Percentiles rank a stretch among this genome's conserved stretches.
Conservation (phyloP, 2,113 vertebrate genomes). For the Corvus cornix region DNA sequence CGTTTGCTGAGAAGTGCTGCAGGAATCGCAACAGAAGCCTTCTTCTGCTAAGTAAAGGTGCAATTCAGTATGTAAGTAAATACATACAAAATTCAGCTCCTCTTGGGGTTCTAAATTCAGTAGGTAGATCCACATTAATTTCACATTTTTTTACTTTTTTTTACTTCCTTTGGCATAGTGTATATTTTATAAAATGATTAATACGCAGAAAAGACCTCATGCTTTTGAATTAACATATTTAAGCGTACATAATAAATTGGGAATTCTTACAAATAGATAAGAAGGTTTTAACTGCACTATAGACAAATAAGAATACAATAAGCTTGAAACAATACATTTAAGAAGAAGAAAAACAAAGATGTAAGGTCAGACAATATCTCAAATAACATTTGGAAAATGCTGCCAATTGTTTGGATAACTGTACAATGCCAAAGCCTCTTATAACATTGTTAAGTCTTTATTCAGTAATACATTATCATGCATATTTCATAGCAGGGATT, state of each 20-base stretch:
- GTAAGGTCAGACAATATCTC: constrained; percentile 86
- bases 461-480: constrained; percentile 97
- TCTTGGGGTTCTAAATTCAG: background rate
- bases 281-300: constrained; percentile 73
- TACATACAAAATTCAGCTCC: background rate
- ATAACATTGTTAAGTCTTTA: constrained; percentile 94
- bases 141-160: background rate
- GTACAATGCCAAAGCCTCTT: constrained; percentile 95
- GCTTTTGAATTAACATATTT: constrained; percentile 69
- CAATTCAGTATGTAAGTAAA: background rate
- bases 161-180: background rate
- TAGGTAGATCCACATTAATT: background rate
- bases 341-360: constrained; percentile 81
- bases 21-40: background rate
- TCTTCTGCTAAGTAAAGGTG: constrained; percentile 9
- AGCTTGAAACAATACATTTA: constrained; percentile 81
- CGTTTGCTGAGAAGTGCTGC: background rate
- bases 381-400: constrained; percentile 87
- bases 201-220: constrained; percentile 13
- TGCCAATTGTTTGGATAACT: constrained; percentile 89
- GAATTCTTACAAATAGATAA: constrained; percentile 79
- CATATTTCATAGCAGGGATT: constrained; percentile 97
- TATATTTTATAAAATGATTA: constrained; percentile 66
- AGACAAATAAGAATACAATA: constrained; percentile 78
- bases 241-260: constrained; percentile 72